Conservation (phyloP, 2,113 vertebrate species). For the Ceyx margarethae region DNA sequence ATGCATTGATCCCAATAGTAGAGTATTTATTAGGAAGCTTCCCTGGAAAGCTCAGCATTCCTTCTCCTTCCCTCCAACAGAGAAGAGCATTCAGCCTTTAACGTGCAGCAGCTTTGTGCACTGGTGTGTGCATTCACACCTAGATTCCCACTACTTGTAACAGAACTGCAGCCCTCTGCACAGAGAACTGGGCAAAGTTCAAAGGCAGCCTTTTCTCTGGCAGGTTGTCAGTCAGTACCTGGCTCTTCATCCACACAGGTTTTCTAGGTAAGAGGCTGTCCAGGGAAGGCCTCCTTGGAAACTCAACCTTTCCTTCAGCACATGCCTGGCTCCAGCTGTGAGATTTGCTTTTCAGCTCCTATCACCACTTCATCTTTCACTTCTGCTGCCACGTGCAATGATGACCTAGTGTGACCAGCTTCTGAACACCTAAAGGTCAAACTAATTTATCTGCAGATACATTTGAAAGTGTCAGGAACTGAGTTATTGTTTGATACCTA, state of each 20-base stretch:
- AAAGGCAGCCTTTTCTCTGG: neutral
- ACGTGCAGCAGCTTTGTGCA: neutral
- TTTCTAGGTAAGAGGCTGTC: neutral
- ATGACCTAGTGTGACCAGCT: neutral
- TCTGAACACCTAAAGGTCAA: neutral
- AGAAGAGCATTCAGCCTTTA: neutral
- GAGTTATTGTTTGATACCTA: neutral
- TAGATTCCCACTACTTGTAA: neutral
- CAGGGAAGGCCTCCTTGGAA: neutral
- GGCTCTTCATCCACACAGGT: neutral
- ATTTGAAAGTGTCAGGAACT: neutral
- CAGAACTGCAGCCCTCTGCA: neutral
- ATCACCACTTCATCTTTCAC: neutral
- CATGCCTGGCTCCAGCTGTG: neutral
- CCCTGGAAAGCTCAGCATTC: neutral
- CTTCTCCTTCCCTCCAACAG: neutral
- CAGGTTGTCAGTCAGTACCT: neutral
- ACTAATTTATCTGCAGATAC: neutral
- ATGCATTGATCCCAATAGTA: neutral
- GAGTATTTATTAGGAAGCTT: neutral
- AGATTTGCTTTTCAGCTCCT: neutral
- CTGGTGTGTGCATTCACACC: accelerated
- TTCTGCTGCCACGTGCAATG: neutral
- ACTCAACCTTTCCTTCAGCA: neutral
- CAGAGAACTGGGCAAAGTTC: neutral